Conservation (phyloP, 2,888 invertebrate genomes). For the Phengaris arion region DNA sequence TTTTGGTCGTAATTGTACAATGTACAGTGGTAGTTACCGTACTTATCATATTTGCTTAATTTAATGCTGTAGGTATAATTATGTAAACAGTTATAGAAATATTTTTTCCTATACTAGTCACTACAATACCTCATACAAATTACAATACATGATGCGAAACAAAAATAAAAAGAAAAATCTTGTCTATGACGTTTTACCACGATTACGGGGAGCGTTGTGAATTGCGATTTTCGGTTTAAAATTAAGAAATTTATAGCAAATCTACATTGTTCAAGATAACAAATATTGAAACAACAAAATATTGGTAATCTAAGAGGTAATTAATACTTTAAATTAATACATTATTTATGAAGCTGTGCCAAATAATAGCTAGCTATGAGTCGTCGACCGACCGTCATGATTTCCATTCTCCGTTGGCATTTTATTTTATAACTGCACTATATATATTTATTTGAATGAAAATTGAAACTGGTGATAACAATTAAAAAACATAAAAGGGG, state of each 20-base stretch:
- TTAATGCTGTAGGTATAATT: no score
- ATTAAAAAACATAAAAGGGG: not conserved
- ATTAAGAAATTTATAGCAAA: slow-evolving; percentile 38
- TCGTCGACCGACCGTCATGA: slow-evolving; percentile 55
- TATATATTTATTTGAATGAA: not conserved
- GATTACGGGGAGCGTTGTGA: slow-evolving; percentile 44
- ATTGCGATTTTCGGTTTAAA: slow-evolving; percentile 48
- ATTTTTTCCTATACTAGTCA: not conserved
- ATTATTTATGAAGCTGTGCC: slow-evolving; percentile 33
- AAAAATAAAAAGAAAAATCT: slow-evolving; percentile 33
- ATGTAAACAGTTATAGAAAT: no score
- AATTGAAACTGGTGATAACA: not conserved
- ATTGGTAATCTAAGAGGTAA: slow-evolving; percentile 49
- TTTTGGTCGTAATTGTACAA: no score
- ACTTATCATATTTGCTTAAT: no score
- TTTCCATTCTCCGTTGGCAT: slow-evolving; percentile 61
- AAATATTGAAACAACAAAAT: slow-evolving; percentile 39
- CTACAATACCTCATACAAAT: no score
- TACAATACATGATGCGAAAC: not conserved
- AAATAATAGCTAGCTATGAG: slow-evolving; percentile 56
- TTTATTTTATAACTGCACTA: slow-evolving; percentile 33
- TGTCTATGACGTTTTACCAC: slow-evolving; percentile 58
- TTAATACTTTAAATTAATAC: slow-evolving; percentile 34
- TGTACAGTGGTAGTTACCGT: no score
- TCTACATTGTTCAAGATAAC: slow-evolving; percentile 35